Evolutionary conservation across 2,888 invertebrate genomes (phyloP).

Genomic region (Apeira syringaria): DNA sequence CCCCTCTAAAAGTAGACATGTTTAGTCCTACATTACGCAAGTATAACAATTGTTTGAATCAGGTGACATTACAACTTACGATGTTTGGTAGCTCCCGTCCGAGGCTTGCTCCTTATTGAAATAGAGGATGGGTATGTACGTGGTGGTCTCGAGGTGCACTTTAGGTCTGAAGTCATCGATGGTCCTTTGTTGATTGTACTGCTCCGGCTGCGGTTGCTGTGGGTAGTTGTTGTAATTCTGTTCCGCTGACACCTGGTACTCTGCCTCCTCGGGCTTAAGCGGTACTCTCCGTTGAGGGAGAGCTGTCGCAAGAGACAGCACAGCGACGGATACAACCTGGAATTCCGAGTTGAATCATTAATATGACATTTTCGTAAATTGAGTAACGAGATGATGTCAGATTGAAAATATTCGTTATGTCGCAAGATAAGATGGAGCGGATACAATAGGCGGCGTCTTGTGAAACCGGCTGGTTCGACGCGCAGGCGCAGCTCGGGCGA

Average conservation of each 20-base stretch:
- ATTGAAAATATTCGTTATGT: slow-evolving; percentile 73
- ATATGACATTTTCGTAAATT: slow-evolving; percentile 31
- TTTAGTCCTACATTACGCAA: too few species aligned
- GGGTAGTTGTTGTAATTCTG: slow-evolving; percentile 68
- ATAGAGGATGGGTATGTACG: slow-evolving; percentile 91
- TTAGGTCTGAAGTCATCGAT: slow-evolving; percentile 74
- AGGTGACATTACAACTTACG: slow-evolving; percentile 74
- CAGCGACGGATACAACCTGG: slow-evolving; percentile 64
- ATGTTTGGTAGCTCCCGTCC: slow-evolving; percentile 92
- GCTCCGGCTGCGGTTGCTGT: slow-evolving; percentile 35
- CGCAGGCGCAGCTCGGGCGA: slow-evolving; percentile 76
- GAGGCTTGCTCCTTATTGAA: slow-evolving; percentile 93
- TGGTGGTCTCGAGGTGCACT: slow-evolving; percentile 84
- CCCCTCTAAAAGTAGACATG: too few species aligned
- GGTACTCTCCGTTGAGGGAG: slow-evolving; percentile 71
- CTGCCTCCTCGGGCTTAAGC: slow-evolving; percentile 53
- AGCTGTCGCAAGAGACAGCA: slow-evolving; percentile 67
- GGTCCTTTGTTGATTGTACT: slow-evolving; percentile 61
- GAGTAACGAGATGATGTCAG: slow-evolving; percentile 62
- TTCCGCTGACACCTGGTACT: slow-evolving; percentile 65
- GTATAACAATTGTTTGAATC: too few species aligned
- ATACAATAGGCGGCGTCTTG: slow-evolving; percentile 75
- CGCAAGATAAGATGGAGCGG: slow-evolving; percentile 74
- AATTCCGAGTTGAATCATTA: slow-evolving; percentile 36
- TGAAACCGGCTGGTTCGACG: slow-evolving; percentile 72